phyloP scores from a whole-genome alignment of 2,113 vertebrate genomes.

The Lepus americanus region DNA sequence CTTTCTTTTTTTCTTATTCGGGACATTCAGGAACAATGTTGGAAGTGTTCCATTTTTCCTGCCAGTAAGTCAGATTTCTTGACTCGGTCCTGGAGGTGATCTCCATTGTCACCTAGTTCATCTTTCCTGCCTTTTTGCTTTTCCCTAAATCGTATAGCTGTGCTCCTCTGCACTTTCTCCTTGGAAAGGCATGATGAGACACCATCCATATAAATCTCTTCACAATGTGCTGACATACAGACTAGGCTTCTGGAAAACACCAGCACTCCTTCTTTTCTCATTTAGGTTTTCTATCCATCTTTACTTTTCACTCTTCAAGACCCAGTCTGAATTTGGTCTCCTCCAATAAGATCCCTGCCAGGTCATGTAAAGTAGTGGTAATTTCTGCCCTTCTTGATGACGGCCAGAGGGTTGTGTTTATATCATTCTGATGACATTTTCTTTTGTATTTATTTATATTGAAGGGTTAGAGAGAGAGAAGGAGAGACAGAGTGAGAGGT shows the following conservation, averaged over 20 bases:
- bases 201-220: neutral
- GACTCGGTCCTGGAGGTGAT: neutral
- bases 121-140: conserved; percentile 2
- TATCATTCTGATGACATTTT: neutral
- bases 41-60: neutral
- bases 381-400: neutral
- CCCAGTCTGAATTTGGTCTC: conserved; percentile 37
- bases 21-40: neutral
- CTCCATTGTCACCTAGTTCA: neutral
- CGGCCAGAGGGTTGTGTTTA: neutral
- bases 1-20: no score
- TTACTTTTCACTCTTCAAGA: conserved; percentile 46
- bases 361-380: neutral
- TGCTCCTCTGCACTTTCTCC: neutral
- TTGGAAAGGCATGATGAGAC: neutral
- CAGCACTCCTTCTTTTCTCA: neutral
- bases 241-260: conserved; percentile 10
- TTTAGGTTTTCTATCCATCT: conserved; percentile 15
- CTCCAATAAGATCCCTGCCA: neutral
- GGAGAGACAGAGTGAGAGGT: no score
- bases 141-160: neutral
- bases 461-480: no score
- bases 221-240: neutral
- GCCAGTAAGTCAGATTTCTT: neutral
- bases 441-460: no score